Percentiles rank a stretch among this genome's conserved stretches.
phyloP scores from a whole-genome alignment of 2,888 invertebrate species.

The Ochropleura plecta region DNA sequence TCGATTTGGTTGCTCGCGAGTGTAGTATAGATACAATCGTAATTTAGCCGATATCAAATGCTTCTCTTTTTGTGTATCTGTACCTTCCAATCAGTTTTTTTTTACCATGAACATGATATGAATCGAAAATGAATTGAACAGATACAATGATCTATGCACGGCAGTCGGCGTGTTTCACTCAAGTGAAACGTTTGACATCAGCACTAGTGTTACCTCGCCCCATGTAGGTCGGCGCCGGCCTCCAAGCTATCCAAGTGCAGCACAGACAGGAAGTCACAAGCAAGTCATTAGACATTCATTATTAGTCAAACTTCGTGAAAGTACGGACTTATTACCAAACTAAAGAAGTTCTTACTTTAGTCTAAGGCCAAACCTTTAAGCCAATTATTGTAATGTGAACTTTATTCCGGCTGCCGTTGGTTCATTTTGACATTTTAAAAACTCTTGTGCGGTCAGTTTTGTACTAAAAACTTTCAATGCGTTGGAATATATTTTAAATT shows the following conservation, averaged over 20 bases:
- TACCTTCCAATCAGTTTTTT: not conserved
- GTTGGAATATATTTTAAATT: not conserved
- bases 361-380: not conserved
- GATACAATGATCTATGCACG: not conserved
- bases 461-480: not conserved
- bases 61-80: not conserved
- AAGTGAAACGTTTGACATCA: not conserved
- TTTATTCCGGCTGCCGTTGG: not conserved
- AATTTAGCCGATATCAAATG: not conserved
- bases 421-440: not conserved
- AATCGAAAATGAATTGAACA: not conserved
- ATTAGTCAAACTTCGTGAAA: not conserved
- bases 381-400: not conserved
- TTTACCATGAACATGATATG: not conserved
- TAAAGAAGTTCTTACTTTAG: not conserved
- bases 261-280: slow-evolving; percentile 14
- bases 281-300: not conserved
- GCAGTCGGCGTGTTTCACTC: not conserved
- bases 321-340: not conserved
- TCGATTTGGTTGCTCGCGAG: too few species aligned
- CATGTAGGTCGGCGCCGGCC: slow-evolving; percentile 16
- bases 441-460: not conserved
- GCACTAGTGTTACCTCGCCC: slow-evolving; percentile 19
- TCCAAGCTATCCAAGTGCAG: slow-evolving; percentile 31
- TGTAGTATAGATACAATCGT: not conserved